Evolutionary conservation across 2,113 vertebrate genomes (phyloP).

Genomic region (Dasypus novemcinctus): DNA sequence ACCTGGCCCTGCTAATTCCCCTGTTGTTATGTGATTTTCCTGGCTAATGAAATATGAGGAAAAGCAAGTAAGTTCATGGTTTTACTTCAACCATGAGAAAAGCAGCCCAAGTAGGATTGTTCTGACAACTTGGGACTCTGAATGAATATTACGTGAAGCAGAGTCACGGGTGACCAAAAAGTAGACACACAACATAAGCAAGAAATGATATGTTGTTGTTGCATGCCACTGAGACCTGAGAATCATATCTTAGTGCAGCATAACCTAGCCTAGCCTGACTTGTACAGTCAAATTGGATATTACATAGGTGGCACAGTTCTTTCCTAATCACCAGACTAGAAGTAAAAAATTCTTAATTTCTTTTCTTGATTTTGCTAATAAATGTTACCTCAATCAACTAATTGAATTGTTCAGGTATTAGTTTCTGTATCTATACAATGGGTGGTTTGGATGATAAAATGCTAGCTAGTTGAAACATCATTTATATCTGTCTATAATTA

Average conservation of each 20-base stretch:
- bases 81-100: background rate
- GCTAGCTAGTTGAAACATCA: background rate
- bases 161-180: background rate
- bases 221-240: background rate
- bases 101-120: background rate
- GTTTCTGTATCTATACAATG: background rate
- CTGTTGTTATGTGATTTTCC: background rate
- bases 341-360: background rate
- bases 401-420: background rate
- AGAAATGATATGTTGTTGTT: background rate
- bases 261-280: background rate
- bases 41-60: background rate
- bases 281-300: background rate
- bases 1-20: too few species aligned
- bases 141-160: background rate
- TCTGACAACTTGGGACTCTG: background rate
- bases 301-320: background rate
- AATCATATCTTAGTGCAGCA: background rate
- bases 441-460: background rate
- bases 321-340: background rate
- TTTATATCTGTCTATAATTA: background rate
- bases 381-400: background rate
- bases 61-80: background rate
- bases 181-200: background rate
- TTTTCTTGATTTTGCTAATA: background rate